Evolutionary conservation across 2,113 vertebrate species (phyloP).

Genomic region (Bos indicus): DNA sequence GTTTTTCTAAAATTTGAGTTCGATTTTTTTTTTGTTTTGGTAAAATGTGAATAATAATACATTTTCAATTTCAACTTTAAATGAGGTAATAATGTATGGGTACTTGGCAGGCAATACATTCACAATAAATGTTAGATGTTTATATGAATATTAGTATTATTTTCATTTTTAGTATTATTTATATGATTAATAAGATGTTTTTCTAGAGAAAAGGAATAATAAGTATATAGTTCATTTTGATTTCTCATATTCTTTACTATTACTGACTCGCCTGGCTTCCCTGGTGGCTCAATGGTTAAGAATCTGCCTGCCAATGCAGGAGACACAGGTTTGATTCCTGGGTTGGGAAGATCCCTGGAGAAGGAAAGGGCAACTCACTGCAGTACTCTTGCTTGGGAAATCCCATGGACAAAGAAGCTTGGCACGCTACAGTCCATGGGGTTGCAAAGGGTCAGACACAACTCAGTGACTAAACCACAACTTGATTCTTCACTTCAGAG

Average conservation of each 20-base stretch:
- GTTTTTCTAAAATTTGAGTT: conserved; percentile 8
- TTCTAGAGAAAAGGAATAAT: neutral
- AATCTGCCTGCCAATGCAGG: neutral
- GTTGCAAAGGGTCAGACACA: neutral
- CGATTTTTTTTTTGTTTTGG: neutral
- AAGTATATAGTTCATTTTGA: neutral
- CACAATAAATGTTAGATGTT: neutral
- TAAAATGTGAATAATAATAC: neutral
- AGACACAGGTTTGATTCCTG: neutral
- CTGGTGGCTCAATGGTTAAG: neutral
- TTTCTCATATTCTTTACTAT: neutral
- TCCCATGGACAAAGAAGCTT: neutral
- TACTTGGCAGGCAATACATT: neutral
- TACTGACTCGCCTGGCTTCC: neutral
- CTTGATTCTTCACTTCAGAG: neutral
- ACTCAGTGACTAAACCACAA: neutral
- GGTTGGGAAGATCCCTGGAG: neutral
- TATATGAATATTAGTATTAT: neutral
- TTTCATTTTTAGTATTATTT: neutral
- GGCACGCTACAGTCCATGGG: neutral
- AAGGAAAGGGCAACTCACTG: neutral
- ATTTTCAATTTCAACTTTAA: conserved; percentile 23
- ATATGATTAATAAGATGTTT: neutral
- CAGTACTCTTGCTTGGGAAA: neutral
- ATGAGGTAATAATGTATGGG: neutral